phyloP scores from a whole-genome alignment of 2,888 invertebrate genomes.

The Palloptera scutellata region DNA sequence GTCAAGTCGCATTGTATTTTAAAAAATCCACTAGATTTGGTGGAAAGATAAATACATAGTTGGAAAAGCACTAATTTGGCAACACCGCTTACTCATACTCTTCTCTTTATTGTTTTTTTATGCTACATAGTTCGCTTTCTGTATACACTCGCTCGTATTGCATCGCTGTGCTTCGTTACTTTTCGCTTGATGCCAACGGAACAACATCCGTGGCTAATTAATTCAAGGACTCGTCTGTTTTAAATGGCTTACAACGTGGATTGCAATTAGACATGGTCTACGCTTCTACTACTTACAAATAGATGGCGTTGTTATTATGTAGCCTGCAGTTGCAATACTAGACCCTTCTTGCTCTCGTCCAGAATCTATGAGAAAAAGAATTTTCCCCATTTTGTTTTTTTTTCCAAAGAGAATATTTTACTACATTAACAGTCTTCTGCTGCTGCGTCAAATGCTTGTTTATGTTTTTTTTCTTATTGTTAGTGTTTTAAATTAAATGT shows the following conservation, averaged over 20 bases:
- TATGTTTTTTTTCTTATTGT: background rate
- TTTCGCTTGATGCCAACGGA: no score
- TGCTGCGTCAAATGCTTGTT: background rate
- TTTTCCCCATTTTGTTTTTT: background rate
- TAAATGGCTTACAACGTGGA: constrained; percentile 64
- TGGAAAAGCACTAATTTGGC: no score
- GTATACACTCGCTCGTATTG: no score
- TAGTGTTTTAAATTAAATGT: background rate
- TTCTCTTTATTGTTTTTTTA: no score
- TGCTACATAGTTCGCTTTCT: no score
- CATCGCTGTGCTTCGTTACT: no score
- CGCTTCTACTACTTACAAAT: constrained; percentile 56
- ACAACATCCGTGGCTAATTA: constrained; percentile 61
- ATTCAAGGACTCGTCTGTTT: constrained; percentile 64
- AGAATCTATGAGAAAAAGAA: background rate
- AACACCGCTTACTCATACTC: no score
- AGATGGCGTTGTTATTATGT: constrained; percentile 46
- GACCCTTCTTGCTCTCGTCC: background rate
- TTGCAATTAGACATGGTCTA: constrained; percentile 63
- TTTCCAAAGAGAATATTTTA: background rate
- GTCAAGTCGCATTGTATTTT: no score
- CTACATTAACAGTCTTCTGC: background rate
- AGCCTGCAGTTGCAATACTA: background rate
- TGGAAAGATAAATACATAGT: no score
- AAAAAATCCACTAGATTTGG: no score